phyloP scores from a whole-genome alignment of 2,797 vertebrate species.

The Smutsia temminckii region DNA sequence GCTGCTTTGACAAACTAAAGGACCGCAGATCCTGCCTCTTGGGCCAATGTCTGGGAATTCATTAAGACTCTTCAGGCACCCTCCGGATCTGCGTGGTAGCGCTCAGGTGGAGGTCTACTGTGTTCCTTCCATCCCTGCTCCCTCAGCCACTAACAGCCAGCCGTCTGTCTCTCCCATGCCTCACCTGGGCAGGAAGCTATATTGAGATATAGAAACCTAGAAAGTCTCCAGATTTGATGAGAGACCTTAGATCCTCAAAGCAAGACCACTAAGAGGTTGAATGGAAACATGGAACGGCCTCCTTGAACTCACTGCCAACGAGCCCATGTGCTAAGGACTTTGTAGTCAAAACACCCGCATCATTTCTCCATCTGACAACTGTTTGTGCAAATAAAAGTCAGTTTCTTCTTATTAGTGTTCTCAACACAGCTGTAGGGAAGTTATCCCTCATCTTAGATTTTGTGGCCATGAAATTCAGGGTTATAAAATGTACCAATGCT shows the following conservation, averaged over 20 bases:
- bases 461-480: not conserved
- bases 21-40: not conserved
- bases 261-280: not conserved
- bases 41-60: not conserved
- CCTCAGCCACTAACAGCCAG: not conserved
- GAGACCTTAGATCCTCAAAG: not conserved
- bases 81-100: not conserved
- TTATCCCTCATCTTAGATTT: not conserved
- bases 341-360: not conserved
- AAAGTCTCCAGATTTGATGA: not conserved
- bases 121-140: not conserved
- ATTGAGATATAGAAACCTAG: not conserved
- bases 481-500: not conserved
- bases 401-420: not conserved
- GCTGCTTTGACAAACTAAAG: not conserved
- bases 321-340: conserved; percentile 9
- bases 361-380: conserved; percentile 34
- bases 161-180: not conserved
- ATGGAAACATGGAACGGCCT: not conserved
- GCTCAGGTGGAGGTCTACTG: not conserved
- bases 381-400: conserved; percentile 39
- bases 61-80: not conserved
- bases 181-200: not conserved
- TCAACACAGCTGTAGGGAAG: not conserved
- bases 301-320: conserved; percentile 20